Evolutionary conservation across 2,888 invertebrate species (phyloP).

Genomic region (Actias luna): DNA sequence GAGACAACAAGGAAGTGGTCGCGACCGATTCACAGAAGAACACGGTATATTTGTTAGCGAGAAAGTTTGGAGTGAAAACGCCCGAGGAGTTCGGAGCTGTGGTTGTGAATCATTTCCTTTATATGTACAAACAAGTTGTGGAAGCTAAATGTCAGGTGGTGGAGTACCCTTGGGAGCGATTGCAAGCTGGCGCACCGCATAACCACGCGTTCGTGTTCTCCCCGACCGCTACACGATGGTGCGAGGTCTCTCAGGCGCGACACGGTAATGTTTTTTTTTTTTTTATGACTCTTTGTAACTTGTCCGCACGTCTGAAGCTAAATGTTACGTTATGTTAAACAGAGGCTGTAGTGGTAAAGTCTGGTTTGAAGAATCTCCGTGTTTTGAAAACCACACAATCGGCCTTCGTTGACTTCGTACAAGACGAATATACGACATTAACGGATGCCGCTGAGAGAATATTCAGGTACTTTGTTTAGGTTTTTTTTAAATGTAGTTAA

Average conservation of each 20-base stretch:
- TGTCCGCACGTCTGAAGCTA: too few relatives aligned
- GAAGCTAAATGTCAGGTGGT: constrained; percentile 86
- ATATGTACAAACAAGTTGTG: constrained; percentile 87
- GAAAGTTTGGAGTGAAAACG: constrained; percentile 88
- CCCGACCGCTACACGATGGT: constrained; percentile 85
- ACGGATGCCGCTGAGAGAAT: constrained; percentile 89
- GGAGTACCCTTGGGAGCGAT: constrained; percentile 89
- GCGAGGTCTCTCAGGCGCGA: constrained; percentile 85
- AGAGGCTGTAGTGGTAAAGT: constrained; percentile 83
- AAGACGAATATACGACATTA: constrained; percentile 89
- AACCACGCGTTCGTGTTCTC: constrained; percentile 90
- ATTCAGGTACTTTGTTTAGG: constrained; percentile 67
- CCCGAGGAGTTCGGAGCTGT: constrained; percentile 89
- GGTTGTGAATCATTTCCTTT: constrained; percentile 88
- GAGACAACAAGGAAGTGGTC: constrained; percentile 90
- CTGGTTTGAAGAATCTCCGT: constrained; percentile 86
- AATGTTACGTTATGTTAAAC: constrained; percentile 26
- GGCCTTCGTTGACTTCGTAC: constrained; percentile 89
- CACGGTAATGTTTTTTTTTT: neutral
- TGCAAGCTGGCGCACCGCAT: constrained; percentile 81
- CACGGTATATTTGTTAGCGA: constrained; percentile 89
- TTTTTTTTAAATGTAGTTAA: neutral
- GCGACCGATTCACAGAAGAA: constrained; percentile 93
- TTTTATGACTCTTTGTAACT: neutral
- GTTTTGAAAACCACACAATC: constrained; percentile 92